Percentiles rank a stretch among this genome's conserved stretches.
Evolutionary conservation across 2,797 vertebrate genomes (phyloP).

Genomic region (Scleropages formosus): DNA sequence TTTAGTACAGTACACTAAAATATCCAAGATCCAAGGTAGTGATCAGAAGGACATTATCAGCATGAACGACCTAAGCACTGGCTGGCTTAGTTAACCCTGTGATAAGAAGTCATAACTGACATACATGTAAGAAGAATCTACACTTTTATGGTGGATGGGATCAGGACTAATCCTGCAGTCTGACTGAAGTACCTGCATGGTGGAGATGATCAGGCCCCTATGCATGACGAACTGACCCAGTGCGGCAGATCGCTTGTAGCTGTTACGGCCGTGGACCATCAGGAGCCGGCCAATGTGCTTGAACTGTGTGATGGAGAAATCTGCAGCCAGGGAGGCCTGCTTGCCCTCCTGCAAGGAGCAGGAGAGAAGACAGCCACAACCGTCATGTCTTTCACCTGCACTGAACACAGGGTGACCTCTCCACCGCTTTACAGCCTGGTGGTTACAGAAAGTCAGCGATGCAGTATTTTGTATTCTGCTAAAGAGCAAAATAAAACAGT

Average conservation of each 20-base stretch:
- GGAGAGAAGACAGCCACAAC: background rate
- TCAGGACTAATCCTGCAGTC: constrained; percentile 73
- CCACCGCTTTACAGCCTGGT: too few relatives aligned
- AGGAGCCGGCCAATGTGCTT: constrained; percentile 91
- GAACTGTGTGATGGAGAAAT: constrained; percentile 96
- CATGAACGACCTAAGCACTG: too few relatives aligned
- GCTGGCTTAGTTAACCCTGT: too few relatives aligned
- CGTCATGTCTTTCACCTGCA: background rate
- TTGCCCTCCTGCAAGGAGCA: constrained; percentile 81
- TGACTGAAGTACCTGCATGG: constrained; percentile 47
- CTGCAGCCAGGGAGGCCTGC: constrained; percentile 93
- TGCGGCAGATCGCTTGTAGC: constrained; percentile 95
- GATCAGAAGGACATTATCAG: too few relatives aligned
- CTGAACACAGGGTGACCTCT: background rate
- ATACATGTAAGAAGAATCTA: too few relatives aligned
- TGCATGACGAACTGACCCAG: constrained; percentile 99
- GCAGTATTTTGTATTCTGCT: too few relatives aligned
- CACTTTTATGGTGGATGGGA: background rate
- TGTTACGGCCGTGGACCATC: constrained; percentile 95
- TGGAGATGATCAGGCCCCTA: constrained; percentile 94
- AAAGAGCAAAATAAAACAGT: too few relatives aligned
- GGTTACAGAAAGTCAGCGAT: too few relatives aligned
- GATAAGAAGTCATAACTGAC: too few relatives aligned
- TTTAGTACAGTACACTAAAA: too few relatives aligned
- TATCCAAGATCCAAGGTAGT: too few relatives aligned